phyloP scores from a whole-genome alignment of 1,140 invertebrate species.

The Cherax destructor region DNA sequence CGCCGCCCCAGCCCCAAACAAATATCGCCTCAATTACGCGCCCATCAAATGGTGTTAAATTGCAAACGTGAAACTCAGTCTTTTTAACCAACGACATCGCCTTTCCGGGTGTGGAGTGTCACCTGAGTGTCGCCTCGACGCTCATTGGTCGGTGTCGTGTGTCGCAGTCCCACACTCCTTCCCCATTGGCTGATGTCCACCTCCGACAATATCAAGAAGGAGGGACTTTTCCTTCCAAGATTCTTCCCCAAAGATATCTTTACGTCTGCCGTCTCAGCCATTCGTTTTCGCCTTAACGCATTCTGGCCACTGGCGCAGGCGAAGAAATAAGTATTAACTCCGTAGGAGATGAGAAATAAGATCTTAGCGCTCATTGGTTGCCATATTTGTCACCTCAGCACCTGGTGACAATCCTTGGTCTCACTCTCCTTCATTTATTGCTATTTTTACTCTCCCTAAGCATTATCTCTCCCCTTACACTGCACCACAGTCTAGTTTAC shows the following conservation, averaged over 20 bases:
- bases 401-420: conserved; percentile 58
- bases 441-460: no score
- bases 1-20: background rate
- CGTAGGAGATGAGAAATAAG: background rate
- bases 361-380: conserved; percentile 41
- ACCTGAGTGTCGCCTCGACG: conserved; percentile 60
- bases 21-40: background rate
- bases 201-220: conserved; percentile 48
- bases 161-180: conserved; percentile 48
- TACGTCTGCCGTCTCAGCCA: conserved; percentile 57
- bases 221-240: conserved; percentile 66
- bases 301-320: conserved; percentile 16
- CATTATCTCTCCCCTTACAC: no score
- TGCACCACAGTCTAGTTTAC: background rate
- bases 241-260: conserved; percentile 40
- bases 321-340: conserved; percentile 45
- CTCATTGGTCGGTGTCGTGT: conserved; percentile 66
- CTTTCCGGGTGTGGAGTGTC: conserved; percentile 68
- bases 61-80: conserved; percentile 66
- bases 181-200: conserved; percentile 51
- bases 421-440: conserved; percentile 3
- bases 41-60: conserved; percentile 23
- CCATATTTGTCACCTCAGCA: conserved; percentile 56
- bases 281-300: conserved; percentile 50
- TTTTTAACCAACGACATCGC: conserved; percentile 68